phyloP scores from a whole-genome alignment of 2,888 invertebrate genomes.

The Xestoiulus laeticollis region DNA sequence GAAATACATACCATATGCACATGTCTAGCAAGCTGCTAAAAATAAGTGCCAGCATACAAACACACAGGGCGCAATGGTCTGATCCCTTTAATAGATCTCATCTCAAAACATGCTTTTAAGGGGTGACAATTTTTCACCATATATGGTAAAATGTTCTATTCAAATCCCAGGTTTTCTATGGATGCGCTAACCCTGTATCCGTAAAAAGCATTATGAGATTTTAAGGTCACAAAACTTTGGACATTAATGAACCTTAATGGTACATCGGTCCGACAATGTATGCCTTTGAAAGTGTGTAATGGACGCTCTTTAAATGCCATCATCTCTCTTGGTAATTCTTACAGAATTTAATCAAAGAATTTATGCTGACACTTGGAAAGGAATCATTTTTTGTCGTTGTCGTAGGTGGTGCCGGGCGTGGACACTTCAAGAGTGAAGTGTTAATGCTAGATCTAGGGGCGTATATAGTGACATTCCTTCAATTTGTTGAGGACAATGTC shows the following conservation, averaged over 20 bases:
- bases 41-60: slow-evolving; percentile 17
- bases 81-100: not conserved
- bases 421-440: not conserved
- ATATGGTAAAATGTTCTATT: too few relatives aligned
- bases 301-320: too few relatives aligned
- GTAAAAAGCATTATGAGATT: too few relatives aligned
- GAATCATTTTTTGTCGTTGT: not conserved
- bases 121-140: too few relatives aligned
- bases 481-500: too few relatives aligned
- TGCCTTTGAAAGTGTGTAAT: too few relatives aligned
- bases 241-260: not conserved
- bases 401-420: not conserved
- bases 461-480: not conserved
- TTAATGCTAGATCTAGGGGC: not conserved
- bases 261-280: too few relatives aligned
- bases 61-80: not conserved
- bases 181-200: too few relatives aligned
- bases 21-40: not conserved
- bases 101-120: not conserved
- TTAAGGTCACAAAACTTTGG: not conserved
- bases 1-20: slow-evolving; percentile 10
- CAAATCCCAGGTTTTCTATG: too few relatives aligned
- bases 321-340: too few relatives aligned
- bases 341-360: not conserved
- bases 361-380: not conserved